Evolutionary conservation across 2,113 vertebrate genomes (phyloP).

Genomic region (Probosciger aterrimus): DNA sequence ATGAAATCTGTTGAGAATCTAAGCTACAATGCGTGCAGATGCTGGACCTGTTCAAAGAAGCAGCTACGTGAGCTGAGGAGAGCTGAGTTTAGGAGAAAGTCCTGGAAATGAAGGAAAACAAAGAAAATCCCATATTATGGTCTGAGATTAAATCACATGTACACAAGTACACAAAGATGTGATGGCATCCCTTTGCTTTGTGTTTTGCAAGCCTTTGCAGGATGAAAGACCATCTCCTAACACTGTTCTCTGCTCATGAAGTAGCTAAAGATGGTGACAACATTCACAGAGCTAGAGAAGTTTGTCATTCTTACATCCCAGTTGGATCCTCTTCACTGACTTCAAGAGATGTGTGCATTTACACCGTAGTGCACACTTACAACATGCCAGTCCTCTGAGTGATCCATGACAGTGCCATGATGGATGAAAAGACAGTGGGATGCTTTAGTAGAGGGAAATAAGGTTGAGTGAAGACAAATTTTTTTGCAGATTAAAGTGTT

Average conservation of each 20-base stretch:
- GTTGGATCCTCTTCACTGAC: neutral
- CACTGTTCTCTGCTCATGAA: neutral
- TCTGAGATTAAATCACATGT: neutral
- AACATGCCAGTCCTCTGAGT: neutral
- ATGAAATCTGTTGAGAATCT: neutral
- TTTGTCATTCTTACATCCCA: neutral
- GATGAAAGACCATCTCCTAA: neutral
- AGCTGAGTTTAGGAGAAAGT: neutral
- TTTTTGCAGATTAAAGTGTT: neutral
- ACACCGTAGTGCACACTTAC: accelerated
- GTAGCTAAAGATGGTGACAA: neutral
- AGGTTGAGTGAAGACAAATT: neutral
- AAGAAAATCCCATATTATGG: accelerated
- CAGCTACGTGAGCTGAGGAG: neutral
- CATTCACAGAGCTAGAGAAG: neutral
- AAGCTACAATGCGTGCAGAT: neutral
- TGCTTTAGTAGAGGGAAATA: neutral
- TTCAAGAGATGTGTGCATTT: neutral
- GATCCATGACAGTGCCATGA: neutral
- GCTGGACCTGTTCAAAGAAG: neutral
- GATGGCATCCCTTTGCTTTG: neutral
- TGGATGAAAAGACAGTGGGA: neutral
- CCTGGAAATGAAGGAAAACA: neutral
- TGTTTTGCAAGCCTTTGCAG: neutral
- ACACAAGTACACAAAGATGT: accelerated